Conservation (phyloP, 1,140 invertebrate species). For the Dendrolimus punctatus region DNA sequence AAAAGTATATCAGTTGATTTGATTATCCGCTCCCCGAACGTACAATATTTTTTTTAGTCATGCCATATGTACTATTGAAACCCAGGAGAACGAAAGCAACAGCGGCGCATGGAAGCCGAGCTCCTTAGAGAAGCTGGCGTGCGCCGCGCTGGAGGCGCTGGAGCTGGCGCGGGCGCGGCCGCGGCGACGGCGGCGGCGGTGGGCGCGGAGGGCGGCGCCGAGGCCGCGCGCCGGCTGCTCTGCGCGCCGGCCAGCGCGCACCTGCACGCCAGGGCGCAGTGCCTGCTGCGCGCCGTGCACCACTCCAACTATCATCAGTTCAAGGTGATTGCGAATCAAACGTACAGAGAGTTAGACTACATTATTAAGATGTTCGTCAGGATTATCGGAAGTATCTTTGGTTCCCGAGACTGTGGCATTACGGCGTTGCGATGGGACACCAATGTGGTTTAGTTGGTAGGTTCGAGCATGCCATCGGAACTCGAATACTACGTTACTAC, state of each 20-base stretch:
- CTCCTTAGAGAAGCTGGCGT: constrained; percentile 58
- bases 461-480: too few species aligned
- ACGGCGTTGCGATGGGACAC: too few species aligned
- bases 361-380: too few species aligned
- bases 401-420: too few species aligned
- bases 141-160: constrained; percentile 57
- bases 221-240: constrained; percentile 81
- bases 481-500: too few species aligned
- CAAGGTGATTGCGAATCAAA: constrained; percentile 72
- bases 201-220: constrained; percentile 22
- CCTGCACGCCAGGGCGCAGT: constrained; percentile 85
- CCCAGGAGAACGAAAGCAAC: constrained; percentile 36
- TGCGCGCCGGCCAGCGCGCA: constrained; percentile 86
- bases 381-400: too few species aligned
- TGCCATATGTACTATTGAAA: neutral
- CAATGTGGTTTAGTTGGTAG: too few species aligned
- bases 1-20: too few species aligned
- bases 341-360: too few species aligned
- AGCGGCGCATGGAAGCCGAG: constrained; percentile 51
- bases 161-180: constrained; percentile 44
- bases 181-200: constrained; percentile 21
- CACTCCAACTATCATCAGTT: constrained; percentile 88
- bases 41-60: neutral
- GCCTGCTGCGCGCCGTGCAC: constrained; percentile 87
- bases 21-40: too few species aligned